A percentile compares a stretch with the other conserved stretches of the same genome.
Evolutionary conservation across 2,888 invertebrate genomes (phyloP).

Genomic region (Tetranychus piercei): DNA sequence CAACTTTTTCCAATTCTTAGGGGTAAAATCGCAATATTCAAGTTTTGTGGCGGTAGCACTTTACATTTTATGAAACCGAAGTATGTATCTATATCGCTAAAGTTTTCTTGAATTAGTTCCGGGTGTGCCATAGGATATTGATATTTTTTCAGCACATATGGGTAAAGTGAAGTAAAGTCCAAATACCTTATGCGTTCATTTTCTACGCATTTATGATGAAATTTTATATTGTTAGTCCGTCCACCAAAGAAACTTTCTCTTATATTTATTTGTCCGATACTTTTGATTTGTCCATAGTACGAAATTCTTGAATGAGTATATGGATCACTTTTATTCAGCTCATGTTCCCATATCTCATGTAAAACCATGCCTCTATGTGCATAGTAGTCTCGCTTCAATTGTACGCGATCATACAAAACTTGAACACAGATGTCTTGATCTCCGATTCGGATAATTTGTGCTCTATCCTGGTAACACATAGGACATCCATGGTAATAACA

Average conservation of each 20-base stretch:
- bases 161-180: conserved; percentile 28
- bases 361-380: conserved; percentile 22
- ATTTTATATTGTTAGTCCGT: conserved; percentile 27
- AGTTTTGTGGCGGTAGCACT: conserved; percentile 28
- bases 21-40: conserved; percentile 29
- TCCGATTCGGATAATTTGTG: not conserved
- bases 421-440: no score
- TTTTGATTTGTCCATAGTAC: not conserved
- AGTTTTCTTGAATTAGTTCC: conserved; percentile 25
- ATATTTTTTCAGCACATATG: conserved; percentile 20
- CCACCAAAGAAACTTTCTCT: conserved; percentile 29
- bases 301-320: not conserved
- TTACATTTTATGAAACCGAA: conserved; percentile 29
- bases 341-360: conserved; percentile 26
- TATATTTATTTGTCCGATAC: not conserved
- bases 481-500: conserved; percentile 9
- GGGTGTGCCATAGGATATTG: conserved; percentile 28
- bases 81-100: conserved; percentile 18
- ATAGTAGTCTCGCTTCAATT: not conserved
- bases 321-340: conserved; percentile 20
- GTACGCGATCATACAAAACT: not conserved
- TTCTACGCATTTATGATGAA: conserved; percentile 24
- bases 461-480: not conserved
- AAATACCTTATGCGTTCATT: conserved; percentile 22
- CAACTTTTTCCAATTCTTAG: conserved; percentile 25